Base-by-base conservation (phyloP, 2,888 invertebrate species). In the Sesia bembeciformis region DNA sequence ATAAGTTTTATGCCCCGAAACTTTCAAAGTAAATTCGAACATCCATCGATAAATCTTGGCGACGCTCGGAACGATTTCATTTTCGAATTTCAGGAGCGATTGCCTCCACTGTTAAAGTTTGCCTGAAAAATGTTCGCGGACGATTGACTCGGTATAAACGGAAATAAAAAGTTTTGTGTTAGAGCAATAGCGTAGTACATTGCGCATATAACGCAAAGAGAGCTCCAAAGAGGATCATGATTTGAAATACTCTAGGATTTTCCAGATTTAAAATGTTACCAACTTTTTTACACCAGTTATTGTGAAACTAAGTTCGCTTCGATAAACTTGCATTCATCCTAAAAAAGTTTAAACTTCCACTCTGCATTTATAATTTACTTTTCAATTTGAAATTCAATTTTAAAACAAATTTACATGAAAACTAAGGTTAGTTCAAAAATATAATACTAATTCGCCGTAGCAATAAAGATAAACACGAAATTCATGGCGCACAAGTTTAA, bases 21-120 rank as follows among this genome's bases (percentile, higher is more conserved):
- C 83, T 87, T 89, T 84, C 80, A 81, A 87, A 88, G 87, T 85
- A 87, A 87, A 88, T 87, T 86, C 80, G 85, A 88, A 84, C 87
- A 86, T 87, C 80, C 81, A 87, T 86, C 89, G 84, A 89, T 89
- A 89, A 89, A 88, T 89, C 89, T 89, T 84, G 81, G 88, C 84
- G 88, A 85, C 86, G 86, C 85, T 86, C 78, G 75, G 81, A 83
- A 86, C 87, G 88, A 87, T 88, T 89, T 89, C 88, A 89, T 89
- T 89, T 89, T 89, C 89, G 89, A 86, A 88, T 88, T 88, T 88
- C 89, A 86, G 88, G 84, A 89, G 78, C 89, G 87, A 89, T 89
- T 89, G 87, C 86, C 84, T 84, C 86, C 79, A 86, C 85, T 88
- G 89, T 89, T 88, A 87, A 89, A 89, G 85, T 89, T 89, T 89